A percentile compares a stretch with the other conserved stretches of the same genome.
These are phyloP conservation scores for Nomada hirtipes DNA, from an alignment of 2,888 invertebrate species.

Conservation along the genomic window DNA sequence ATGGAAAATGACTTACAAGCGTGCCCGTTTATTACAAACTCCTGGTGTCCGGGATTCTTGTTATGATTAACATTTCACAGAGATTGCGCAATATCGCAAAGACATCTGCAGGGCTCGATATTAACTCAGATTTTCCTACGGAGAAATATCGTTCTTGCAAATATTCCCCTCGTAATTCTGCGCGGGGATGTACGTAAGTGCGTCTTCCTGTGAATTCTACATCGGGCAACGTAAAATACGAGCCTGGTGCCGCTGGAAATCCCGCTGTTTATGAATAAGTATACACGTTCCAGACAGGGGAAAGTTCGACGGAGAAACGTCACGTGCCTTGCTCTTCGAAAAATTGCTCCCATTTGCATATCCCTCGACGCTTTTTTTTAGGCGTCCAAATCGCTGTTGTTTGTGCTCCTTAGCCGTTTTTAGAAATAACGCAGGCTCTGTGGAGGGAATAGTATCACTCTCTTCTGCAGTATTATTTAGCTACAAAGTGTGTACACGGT, in stretches of 20 bases:
- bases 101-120: constrained; percentile 73
- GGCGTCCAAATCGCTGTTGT: constrained; percentile 1
- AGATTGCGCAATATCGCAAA: constrained; percentile 73
- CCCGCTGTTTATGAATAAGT: constrained; percentile 44
- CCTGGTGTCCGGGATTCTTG: constrained; percentile 30
- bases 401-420: neutral
- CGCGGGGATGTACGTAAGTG: constrained; percentile 52
- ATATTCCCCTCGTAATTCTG: constrained; percentile 60
- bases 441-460: neutral
- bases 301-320: constrained; percentile 35
- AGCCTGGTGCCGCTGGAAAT: constrained; percentile 18
- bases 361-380: neutral
- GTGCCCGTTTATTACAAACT: constrained; percentile 31
- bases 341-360: constrained; percentile 36
- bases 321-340: constrained; percentile 8
- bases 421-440: neutral
- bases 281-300: neutral
- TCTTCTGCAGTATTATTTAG: neutral
- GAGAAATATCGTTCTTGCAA: constrained; percentile 65
- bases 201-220: constrained; percentile 16
- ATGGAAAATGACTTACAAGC: neutral
- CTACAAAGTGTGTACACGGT: neutral
- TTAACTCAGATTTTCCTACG: constrained; percentile 69
- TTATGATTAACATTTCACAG: constrained; percentile 78
- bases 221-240: constrained; percentile 41